phyloP scores from a whole-genome alignment of 2,888 invertebrate species.

The Eristalis arbustorum region DNA sequence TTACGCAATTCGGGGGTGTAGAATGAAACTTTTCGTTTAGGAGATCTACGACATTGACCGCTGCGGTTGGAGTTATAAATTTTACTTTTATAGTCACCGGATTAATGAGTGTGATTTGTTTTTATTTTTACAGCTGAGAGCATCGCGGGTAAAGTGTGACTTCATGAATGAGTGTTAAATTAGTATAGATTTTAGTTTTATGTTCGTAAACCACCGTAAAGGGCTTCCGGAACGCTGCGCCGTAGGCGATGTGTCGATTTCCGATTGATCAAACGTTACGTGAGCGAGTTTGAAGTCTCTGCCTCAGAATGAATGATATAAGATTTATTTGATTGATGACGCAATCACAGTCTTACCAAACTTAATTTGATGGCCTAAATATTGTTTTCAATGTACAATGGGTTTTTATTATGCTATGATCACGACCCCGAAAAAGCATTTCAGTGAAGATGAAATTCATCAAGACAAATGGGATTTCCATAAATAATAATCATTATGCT shows the following conservation, averaged over 20 bases:
- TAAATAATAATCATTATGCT: constrained; percentile 16
- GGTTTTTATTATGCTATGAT: constrained; percentile 20
- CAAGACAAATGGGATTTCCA: constrained; percentile 16
- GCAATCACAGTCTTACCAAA: neutral
- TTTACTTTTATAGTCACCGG: constrained; percentile 20
- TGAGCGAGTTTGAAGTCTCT: neutral
- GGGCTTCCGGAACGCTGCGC: neutral
- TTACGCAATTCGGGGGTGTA: neutral
- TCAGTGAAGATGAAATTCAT: constrained; percentile 18
- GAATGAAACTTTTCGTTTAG: constrained; percentile 22
- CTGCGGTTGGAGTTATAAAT: constrained; percentile 28
- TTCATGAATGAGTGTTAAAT: neutral
- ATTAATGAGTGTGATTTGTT: constrained; percentile 30
- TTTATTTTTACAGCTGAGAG: constrained; percentile 1
- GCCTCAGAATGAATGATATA: neutral
- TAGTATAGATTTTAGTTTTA: neutral
- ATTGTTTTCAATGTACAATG: constrained; percentile 4
- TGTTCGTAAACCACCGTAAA: neutral
- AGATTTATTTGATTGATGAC: neutral
- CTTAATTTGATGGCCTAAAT: neutral
- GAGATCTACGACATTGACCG: constrained; percentile 52
- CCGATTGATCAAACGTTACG: neutral
- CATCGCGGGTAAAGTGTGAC: neutral
- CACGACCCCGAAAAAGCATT: neutral
- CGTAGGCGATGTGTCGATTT: neutral